These are phyloP conservation scores for Lates calcarifer DNA, from an alignment of 2,113 vertebrate species.

Conservation along the genomic window DNA sequence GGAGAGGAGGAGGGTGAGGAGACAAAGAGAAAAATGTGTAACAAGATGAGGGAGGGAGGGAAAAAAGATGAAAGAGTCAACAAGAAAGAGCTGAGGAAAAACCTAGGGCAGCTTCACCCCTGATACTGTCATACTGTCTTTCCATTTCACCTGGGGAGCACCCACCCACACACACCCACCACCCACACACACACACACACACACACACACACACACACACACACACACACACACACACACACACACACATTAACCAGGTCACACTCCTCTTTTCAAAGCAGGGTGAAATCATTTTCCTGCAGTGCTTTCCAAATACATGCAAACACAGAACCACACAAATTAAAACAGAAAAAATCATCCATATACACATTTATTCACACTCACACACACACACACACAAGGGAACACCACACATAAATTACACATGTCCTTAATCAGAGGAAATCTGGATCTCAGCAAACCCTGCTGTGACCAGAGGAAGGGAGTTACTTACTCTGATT, in stretches of 20 bases:
- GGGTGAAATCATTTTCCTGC: conserved; percentile 42
- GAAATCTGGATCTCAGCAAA: conserved; percentile 37
- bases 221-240: conserved; percentile 4
- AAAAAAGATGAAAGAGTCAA: conserved; percentile 46
- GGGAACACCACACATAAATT: conserved; percentile 20
- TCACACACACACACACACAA: background rate
- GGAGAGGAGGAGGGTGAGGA: conserved; percentile 25
- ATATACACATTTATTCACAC: background rate
- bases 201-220: conserved; percentile 12
- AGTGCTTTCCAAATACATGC: background rate
- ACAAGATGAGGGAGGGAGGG: conserved; percentile 9
- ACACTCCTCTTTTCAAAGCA: conserved; percentile 27
- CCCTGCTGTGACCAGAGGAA: conserved; percentile 6
- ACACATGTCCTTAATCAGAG: conserved; percentile 26
- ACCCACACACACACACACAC: too few relatives aligned
- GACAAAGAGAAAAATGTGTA: conserved; percentile 18
- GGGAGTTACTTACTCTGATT: too few relatives aligned
- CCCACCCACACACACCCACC: conserved; percentile 7
- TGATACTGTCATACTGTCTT: conserved; percentile 43
- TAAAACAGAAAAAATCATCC: background rate
- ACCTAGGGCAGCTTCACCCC: conserved; percentile 42
- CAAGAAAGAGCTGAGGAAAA: conserved; percentile 35
- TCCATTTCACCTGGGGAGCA: conserved; percentile 38
- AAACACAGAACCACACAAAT: background rate
- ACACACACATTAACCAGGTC: conserved; percentile 42